Evolutionary conservation across 2,797 vertebrate genomes (phyloP).

Genomic region (Gymnopithys bicolor): DNA sequence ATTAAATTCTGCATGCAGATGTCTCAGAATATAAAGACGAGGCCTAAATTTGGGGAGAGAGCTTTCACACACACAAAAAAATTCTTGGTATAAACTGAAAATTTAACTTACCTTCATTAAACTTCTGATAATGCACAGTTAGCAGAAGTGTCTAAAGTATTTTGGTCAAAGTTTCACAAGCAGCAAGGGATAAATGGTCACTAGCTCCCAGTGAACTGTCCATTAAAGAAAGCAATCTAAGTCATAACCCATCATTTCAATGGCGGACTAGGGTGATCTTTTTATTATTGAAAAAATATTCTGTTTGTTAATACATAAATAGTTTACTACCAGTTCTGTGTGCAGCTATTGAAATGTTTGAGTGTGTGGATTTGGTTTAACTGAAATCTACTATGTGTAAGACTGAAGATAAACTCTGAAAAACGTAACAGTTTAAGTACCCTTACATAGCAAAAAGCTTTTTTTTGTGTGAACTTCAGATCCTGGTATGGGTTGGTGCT

Average conservation of each 20-base stretch:
- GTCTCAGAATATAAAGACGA: neutral
- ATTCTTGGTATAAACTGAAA: neutral
- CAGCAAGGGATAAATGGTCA: neutral
- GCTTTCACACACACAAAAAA: neutral
- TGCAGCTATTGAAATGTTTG: accelerated
- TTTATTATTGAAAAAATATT: neutral
- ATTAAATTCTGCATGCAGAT: neutral
- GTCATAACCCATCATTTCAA: neutral
- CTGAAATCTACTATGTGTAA: neutral
- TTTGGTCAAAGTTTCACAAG: neutral
- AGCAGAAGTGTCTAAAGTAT: neutral
- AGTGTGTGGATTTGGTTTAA: neutral
- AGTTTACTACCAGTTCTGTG: neutral
- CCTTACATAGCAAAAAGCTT: neutral
- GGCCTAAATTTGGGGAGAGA: neutral
- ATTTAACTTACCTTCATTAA: neutral
- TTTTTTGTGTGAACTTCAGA: neutral
- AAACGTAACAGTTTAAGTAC: neutral
- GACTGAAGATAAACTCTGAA: neutral
- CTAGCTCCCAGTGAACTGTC: neutral
- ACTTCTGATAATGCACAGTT: neutral
- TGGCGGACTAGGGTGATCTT: neutral
- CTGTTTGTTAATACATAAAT: neutral
- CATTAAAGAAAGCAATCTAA: neutral
- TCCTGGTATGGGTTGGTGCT: neutral